Percentiles rank a stretch among this genome's conserved stretches.
Evolutionary conservation across 2,797 vertebrate genomes (phyloP).

Genomic region (Myioborus miniatus): DNA sequence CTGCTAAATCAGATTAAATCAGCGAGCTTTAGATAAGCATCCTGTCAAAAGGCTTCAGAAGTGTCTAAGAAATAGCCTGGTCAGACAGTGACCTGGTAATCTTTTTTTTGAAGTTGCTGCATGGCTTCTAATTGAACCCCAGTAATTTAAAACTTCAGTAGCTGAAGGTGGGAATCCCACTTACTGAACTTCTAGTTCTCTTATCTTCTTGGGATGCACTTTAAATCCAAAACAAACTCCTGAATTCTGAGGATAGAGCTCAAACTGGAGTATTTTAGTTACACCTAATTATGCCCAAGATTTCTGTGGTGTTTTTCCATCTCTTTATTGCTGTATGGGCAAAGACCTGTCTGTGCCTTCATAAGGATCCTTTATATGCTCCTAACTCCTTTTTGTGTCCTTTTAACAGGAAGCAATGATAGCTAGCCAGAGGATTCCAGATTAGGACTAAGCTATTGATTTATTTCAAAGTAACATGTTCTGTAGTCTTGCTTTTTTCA

Average conservation of each 20-base stretch:
- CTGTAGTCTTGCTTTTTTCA: neutral
- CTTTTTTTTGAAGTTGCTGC: neutral
- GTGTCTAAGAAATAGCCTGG: neutral
- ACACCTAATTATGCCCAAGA: neutral
- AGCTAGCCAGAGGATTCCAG: neutral
- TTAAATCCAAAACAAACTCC: neutral
- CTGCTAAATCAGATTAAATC: constrained; percentile 41
- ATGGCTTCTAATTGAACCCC: neutral
- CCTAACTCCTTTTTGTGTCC: neutral
- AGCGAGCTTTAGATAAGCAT: neutral
- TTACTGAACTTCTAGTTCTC: neutral
- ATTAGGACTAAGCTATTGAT: neutral
- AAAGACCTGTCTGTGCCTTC: neutral
- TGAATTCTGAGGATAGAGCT: neutral
- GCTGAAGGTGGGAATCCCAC: neutral
- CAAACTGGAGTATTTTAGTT: neutral
- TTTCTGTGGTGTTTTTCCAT: neutral
- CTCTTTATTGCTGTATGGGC: neutral
- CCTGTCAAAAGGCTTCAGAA: neutral
- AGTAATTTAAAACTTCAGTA: neutral
- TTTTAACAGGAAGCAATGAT: neutral
- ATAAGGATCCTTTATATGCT: neutral
- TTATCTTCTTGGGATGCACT: neutral
- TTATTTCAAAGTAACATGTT: neutral
- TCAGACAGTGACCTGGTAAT: neutral